Percentiles rank a stretch among this genome's conserved stretches.
Evolutionary conservation across 2,888 invertebrate genomes (phyloP).

Genomic region (Cephus pulcher): DNA sequence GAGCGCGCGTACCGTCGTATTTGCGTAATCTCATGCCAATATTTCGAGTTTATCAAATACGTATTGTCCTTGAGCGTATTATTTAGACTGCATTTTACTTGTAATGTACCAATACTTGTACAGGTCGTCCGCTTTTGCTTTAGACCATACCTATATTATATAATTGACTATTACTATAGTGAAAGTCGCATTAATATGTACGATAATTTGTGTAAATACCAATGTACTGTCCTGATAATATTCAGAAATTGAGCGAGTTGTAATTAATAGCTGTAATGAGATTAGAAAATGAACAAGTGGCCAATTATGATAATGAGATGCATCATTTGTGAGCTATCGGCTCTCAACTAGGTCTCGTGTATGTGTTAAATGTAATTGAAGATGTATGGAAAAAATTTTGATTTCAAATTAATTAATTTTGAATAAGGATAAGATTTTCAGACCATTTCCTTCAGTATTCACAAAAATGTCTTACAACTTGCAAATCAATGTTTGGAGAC

Average conservation of each 20-base stretch:
- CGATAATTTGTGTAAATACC: constrained; percentile 9
- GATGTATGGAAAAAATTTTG: neutral
- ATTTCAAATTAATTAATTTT: neutral
- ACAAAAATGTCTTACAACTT: neutral
- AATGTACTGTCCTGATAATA: constrained; percentile 4
- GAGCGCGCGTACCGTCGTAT: neutral
- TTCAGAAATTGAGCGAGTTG: neutral
- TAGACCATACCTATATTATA: constrained; percentile 6
- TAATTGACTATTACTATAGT: constrained; percentile 6
- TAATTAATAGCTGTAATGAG: constrained; percentile 5
- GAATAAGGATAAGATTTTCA: neutral
- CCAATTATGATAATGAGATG: constrained; percentile 8
- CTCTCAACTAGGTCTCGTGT: neutral
- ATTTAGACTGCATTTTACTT: constrained; percentile 10
- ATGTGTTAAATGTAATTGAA: neutral
- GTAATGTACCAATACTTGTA: constrained; percentile 16
- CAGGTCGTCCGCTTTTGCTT: constrained; percentile 12
- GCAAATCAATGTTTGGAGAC: neutral
- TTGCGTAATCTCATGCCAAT: neutral
- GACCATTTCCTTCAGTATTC: neutral
- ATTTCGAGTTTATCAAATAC: neutral
- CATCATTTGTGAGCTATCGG: neutral
- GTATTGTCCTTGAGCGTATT: neutral
- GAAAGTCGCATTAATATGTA: constrained; percentile 13
- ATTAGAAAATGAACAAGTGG: constrained; percentile 1